phyloP scores from a whole-genome alignment of 1,140 invertebrate species.

The Drosophila pallidifrons region DNA sequence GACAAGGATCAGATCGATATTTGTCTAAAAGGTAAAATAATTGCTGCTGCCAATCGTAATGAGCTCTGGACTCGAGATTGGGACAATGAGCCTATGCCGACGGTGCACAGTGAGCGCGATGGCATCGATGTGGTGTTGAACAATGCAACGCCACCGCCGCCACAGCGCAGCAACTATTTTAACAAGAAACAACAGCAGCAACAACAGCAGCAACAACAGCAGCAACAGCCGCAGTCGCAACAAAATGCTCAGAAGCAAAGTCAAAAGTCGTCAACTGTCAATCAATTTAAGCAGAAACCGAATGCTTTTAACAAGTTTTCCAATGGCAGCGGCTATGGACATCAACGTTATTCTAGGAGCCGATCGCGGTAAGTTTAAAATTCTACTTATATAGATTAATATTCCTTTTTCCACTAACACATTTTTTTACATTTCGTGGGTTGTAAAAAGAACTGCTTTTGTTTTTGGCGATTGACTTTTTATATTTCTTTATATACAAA shows the following conservation, averaged over 20 bases:
- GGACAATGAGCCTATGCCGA: constrained; percentile 95
- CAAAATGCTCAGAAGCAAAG: constrained; percentile 33
- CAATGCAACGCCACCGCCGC: constrained; percentile 54
- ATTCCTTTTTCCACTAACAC: too few relatives aligned
- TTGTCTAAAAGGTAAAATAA: constrained; percentile 96
- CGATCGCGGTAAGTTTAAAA: constrained; percentile 72
- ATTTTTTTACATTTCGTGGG: too few relatives aligned
- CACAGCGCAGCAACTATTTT: constrained; percentile 66
- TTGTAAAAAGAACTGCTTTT: too few relatives aligned
- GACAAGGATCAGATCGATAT: constrained; percentile 98
- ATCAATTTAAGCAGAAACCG: constrained; percentile 67
- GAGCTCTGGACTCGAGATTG: constrained; percentile 96
- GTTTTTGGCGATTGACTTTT: too few relatives aligned
- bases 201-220: constrained; percentile 43
- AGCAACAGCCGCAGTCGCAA: constrained; percentile 47
- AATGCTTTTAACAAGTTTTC: constrained; percentile 67
- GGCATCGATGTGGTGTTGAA: constrained; percentile 85
- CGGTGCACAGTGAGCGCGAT: constrained; percentile 91
- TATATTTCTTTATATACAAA: too few relatives aligned
- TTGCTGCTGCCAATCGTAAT: constrained; percentile 93
- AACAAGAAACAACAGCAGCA: constrained; percentile 70
- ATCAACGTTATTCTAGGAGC: constrained; percentile 69
- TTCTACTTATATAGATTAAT: neutral
- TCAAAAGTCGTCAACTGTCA: constrained; percentile 50
- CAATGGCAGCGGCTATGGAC: constrained; percentile 38